These are phyloP conservation scores for Enteromius argenteus DNA, from an alignment of 2,797 vertebrate genomes.

Conservation along the genomic window DNA sequence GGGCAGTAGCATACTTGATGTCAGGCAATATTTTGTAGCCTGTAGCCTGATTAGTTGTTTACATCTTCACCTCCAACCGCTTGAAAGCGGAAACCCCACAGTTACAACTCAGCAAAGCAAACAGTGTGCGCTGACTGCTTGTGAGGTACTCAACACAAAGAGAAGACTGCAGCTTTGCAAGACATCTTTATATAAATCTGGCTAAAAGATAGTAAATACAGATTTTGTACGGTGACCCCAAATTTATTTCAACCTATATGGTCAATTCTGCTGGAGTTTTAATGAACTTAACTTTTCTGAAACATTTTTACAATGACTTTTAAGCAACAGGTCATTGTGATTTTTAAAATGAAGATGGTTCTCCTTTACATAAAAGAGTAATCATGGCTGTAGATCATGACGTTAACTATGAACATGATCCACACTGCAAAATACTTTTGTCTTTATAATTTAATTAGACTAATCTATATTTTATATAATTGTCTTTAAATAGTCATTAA, in stretches of 20 bases:
- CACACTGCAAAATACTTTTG: neutral
- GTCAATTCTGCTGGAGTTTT: neutral
- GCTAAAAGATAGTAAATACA: neutral
- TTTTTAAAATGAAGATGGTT: neutral
- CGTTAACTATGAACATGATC: neutral
- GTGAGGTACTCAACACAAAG: neutral
- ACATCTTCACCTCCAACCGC: neutral
- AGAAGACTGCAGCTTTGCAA: neutral
- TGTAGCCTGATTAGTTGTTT: conserved; percentile 35
- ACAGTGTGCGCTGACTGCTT: neutral
- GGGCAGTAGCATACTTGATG: conserved; percentile 1
- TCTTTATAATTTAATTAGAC: neutral
- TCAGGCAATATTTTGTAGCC: conserved; percentile 32
- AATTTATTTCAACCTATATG: neutral
- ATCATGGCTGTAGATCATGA: neutral
- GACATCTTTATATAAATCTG: neutral
- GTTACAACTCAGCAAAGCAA: neutral
- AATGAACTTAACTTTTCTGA: neutral
- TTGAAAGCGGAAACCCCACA: neutral
- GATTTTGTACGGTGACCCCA: neutral
- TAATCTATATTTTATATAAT: neutral
- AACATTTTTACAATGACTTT: neutral
- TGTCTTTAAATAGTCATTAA: neutral
- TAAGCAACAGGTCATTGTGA: neutral
- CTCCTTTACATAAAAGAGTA: neutral